Evolutionary conservation across 2,888 invertebrate species (phyloP).

Genomic region (Eubasilissa splendida): DNA sequence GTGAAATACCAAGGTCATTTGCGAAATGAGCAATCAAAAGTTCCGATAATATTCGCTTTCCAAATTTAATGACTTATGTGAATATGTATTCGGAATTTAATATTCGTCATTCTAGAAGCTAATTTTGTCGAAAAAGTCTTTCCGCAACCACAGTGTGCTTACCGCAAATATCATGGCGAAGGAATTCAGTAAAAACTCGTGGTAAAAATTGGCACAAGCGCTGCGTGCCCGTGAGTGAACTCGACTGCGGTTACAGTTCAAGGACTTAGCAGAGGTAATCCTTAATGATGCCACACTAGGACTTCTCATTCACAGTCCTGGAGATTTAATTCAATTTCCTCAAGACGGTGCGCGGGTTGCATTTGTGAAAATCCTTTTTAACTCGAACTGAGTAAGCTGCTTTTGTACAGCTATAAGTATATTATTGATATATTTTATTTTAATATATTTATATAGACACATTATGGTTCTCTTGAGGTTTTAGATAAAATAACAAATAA

Average conservation of each 20-base stretch:
- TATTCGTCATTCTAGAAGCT: background rate
- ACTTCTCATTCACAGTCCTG: constrained; percentile 1
- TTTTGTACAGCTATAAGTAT: too few species aligned
- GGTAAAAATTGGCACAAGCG: constrained; percentile 33
- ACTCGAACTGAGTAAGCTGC: background rate
- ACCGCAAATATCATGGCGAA: constrained; percentile 16
- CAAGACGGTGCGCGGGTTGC: constrained; percentile 1
- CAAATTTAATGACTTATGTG: background rate
- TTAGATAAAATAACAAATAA: too few species aligned
- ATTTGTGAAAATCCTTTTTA: background rate
- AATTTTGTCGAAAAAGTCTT: background rate
- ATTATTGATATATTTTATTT: too few species aligned
- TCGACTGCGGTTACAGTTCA: constrained; percentile 21
- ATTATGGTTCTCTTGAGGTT: too few species aligned
- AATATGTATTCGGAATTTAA: background rate
- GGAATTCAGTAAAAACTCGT: constrained; percentile 8
- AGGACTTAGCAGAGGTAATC: constrained; percentile 33
- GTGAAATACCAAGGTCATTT: background rate
- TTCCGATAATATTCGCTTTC: background rate
- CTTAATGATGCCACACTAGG: constrained; percentile 3
- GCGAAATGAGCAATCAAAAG: background rate
- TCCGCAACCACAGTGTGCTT: background rate
- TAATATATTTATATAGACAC: too few species aligned
- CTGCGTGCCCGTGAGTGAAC: background rate
- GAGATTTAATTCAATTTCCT: background rate